Conservation (phyloP, 1,140 invertebrate species). For the Macrotrachela quadricornifera region DNA sequence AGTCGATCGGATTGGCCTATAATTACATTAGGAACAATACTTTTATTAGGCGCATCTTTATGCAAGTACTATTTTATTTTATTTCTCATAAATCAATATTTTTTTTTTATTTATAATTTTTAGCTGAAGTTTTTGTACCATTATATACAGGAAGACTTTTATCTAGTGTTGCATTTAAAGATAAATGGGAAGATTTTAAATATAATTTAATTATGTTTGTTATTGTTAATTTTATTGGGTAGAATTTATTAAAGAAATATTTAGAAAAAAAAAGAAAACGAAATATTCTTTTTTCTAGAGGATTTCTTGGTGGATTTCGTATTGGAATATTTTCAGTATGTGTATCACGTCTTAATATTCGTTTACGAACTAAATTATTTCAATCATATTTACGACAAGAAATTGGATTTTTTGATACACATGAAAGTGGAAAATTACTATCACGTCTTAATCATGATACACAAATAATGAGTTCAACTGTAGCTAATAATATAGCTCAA, state of each 20-base stretch:
- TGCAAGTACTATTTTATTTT: not conserved
- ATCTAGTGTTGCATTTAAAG: not conserved
- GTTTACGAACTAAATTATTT: constrained; percentile 14
- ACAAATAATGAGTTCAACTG: constrained; percentile 14
- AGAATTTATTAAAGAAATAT: too few species aligned
- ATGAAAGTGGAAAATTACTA: constrained; percentile 17
- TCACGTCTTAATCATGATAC: constrained; percentile 18
- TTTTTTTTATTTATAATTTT: not conserved
- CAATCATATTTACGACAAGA: constrained; percentile 14
- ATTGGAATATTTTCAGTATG: not conserved
- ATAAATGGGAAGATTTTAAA: not conserved
- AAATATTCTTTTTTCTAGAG: not conserved
- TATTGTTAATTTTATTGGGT: not conserved
- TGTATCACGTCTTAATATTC: constrained; percentile 4
- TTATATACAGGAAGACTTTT: constrained; percentile 4
- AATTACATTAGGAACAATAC: not conserved
- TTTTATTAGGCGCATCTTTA: not conserved
- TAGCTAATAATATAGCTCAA: constrained; percentile 13
- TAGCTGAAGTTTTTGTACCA: constrained; percentile 5
- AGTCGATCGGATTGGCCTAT: not conserved
- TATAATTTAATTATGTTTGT: constrained; percentile 2
- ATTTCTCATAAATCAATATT: not conserved
- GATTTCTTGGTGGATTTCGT: constrained; percentile 6
- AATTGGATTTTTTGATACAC: constrained; percentile 16
- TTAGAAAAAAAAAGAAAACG: too few species aligned